Percentiles rank a stretch among this genome's conserved stretches.
Conservation (phyloP, 2,888 invertebrate genomes). For the Seira ritae region DNA sequence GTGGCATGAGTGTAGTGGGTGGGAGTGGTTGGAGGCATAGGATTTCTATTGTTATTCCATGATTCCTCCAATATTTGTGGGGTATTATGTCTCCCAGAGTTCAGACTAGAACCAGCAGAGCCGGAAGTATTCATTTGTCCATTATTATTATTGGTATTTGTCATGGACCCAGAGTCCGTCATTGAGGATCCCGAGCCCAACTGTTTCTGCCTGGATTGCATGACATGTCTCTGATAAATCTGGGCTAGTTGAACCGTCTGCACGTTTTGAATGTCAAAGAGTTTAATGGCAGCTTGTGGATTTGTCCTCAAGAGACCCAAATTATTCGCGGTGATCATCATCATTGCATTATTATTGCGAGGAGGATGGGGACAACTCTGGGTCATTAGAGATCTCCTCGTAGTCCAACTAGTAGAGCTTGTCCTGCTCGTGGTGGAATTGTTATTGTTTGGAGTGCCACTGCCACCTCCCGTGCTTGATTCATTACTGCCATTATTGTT, state of each 20-base stretch:
- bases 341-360: slow-evolving; percentile 37
- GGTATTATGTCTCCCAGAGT: slow-evolving; percentile 54
- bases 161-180: slow-evolving; percentile 58
- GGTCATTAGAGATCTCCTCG: slow-evolving; percentile 59
- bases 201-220: slow-evolving; percentile 34
- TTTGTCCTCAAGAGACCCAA: slow-evolving; percentile 45
- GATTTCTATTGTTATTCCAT: slow-evolving; percentile 70
- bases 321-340: slow-evolving; percentile 29
- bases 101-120: slow-evolving; percentile 49
- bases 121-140: slow-evolving; percentile 31
- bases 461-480: slow-evolving; percentile 55
- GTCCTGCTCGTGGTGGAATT: slow-evolving; percentile 39
- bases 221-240: slow-evolving; percentile 51
- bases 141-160: slow-evolving; percentile 45
- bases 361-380: slow-evolving; percentile 69
- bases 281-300: slow-evolving; percentile 60
- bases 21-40: slow-evolving; percentile 54
- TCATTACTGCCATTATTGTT: slow-evolving; percentile 69
- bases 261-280: slow-evolving; percentile 68
- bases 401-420: slow-evolving; percentile 38
- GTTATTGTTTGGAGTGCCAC: slow-evolving; percentile 58
- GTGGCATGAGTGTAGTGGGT: slow-evolving; percentile 29
- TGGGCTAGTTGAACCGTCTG: slow-evolving; percentile 61
- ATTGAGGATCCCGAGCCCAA: slow-evolving; percentile 45
- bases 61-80: slow-evolving; percentile 67